Evolutionary conservation across 2,888 invertebrate species (phyloP), one percentile per base, ranked within the genome.

Genomic region (Chalcosyrphus nemorum): DNA sequence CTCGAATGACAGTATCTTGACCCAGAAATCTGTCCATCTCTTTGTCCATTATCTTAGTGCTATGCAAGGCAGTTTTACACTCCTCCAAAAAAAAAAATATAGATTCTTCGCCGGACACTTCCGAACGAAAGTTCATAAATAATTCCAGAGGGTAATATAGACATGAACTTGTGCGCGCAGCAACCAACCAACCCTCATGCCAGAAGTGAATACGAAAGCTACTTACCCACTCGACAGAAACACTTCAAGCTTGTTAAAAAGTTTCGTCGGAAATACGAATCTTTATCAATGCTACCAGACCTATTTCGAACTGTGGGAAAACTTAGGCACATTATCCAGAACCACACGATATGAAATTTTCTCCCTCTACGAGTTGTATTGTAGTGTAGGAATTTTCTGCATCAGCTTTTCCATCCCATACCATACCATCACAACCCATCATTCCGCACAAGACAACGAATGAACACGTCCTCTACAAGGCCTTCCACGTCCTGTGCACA

Each of bases 171-270:
- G 68, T 70, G 70, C 57, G 63, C 70, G 80, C 59, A n/a, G n/a
- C n/a, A n/a, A n/a, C n/a, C n/a, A 72, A 32, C 74, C 71, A 50
- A 76, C 76, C 45, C 61, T 21, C 27, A 59, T 72, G 59, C 77
- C 77, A 72, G 72, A 72, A 77, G 59, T 57, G 66, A 72, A 82
- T 72, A 72, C 57, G 70, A 81, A 81, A 81, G 81, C 81, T 81
- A 70, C 77, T 65, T 77, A 77, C 81, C 71, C 77, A 72, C 81
- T 82, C 81, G 71, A 77, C 81, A 82, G 71, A 81, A 82, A 77
- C 71, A 82, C 81, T 82, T 82, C 77, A 82, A 82, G 77, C 77
- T 82, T 77, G 77, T 82, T 81, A 77, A 77, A 82, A 82, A 82
- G 76, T 82, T 82, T 82, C 81, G 65, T 76, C 81, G 70, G 76